Evolutionary conservation across 2,888 invertebrate genomes (phyloP).

Genomic region (Eutolmus rufibarbis): DNA sequence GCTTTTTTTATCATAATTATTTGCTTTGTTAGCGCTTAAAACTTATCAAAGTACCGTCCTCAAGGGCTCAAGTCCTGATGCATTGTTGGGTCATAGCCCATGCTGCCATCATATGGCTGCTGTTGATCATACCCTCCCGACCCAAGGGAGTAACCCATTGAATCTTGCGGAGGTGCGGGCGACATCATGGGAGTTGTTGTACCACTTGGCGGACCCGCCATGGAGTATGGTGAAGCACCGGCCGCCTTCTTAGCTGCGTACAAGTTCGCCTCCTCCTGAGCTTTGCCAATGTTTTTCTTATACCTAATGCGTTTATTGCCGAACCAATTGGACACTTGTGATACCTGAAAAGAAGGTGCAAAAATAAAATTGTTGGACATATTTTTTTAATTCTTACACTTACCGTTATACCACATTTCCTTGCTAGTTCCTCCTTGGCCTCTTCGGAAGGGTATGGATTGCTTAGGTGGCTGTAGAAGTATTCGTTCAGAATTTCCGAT

Average conservation of each 20-base stretch:
- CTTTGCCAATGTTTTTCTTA: slow-evolving; percentile 99
- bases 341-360: slow-evolving; percentile 54
- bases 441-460: slow-evolving; percentile 99
- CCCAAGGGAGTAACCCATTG: slow-evolving; percentile 92
- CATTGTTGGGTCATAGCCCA: slow-evolving; percentile 88
- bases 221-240: slow-evolving; percentile 87
- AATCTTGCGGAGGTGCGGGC: slow-evolving; percentile 90
- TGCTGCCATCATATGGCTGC: slow-evolving; percentile 86
- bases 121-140: slow-evolving; percentile 91
- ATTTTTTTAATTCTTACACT: slow-evolving; percentile 51
- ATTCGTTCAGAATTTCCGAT: slow-evolving; percentile 98
- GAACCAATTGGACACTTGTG: slow-evolving; percentile 98
- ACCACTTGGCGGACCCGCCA: slow-evolving; percentile 87
- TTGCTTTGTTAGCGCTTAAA: slow-evolving; percentile 41
- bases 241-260: slow-evolving; percentile 98
- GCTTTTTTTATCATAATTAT: slow-evolving; percentile 5
- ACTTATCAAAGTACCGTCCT: slow-evolving; percentile 57
- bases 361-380: background rate
- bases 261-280: slow-evolving; percentile 98
- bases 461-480: slow-evolving; percentile 98
- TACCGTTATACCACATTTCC: slow-evolving; percentile 98
- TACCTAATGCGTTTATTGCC: slow-evolving; percentile 99
- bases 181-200: slow-evolving; percentile 96
- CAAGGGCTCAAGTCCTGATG: slow-evolving; percentile 83
- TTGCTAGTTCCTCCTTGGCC: slow-evolving; percentile 98